Percentiles rank a stretch among this genome's conserved stretches.
Evolutionary conservation across 2,888 invertebrate species (phyloP).

Genomic region (Drosophila lacicola): DNA sequence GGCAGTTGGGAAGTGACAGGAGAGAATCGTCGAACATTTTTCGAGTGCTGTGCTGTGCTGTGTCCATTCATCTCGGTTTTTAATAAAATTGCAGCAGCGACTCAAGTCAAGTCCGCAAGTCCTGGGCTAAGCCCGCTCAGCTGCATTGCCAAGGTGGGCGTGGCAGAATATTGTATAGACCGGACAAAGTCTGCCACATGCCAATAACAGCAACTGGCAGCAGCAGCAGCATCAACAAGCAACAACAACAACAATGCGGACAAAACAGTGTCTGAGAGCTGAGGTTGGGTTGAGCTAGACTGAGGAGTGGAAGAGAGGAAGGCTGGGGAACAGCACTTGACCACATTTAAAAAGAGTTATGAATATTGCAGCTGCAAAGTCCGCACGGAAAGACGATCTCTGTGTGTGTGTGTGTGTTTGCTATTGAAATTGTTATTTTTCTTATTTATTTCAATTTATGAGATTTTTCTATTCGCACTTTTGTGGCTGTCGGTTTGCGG

Average conservation of each 20-base stretch:
- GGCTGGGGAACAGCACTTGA: conserved; percentile 58
- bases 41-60: conserved; percentile 28
- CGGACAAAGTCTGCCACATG: conserved; percentile 41
- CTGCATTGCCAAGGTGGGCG: conserved; percentile 46
- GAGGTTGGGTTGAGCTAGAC: neutral
- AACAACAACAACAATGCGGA: neutral
- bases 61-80: conserved; percentile 67
- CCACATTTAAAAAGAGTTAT: conserved; percentile 81
- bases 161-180: conserved; percentile 14
- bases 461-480: conserved; percentile 73
- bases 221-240: conserved; percentile 17
- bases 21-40: conserved; percentile 28
- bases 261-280: conserved; percentile 21
- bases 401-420: conserved; percentile 24
- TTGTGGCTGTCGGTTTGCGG: conserved; percentile 43
- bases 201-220: conserved; percentile 45
- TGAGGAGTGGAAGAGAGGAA: neutral
- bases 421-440: conserved; percentile 73
- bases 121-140: conserved; percentile 48
- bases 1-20: conserved; percentile 31
- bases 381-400: conserved; percentile 21
- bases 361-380: conserved; percentile 75
- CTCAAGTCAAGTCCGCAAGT: conserved; percentile 42
- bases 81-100: conserved; percentile 66
- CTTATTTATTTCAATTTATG: conserved; percentile 81